Conservation (phyloP, 2,888 invertebrate species). For the Gastracanthus pulcherrimus region DNA sequence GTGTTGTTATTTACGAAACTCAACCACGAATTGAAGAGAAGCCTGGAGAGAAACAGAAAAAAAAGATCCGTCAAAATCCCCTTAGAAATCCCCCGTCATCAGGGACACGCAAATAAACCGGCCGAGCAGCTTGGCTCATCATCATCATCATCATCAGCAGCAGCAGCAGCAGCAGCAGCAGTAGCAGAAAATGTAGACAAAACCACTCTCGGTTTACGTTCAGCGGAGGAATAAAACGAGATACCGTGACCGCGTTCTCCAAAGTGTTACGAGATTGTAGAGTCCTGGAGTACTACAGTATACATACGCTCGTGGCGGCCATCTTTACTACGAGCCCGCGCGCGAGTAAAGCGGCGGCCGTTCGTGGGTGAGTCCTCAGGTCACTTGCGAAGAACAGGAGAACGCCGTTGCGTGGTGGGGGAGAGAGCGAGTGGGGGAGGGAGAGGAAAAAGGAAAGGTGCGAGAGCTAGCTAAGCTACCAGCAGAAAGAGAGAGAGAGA, state of each 20-base stretch:
- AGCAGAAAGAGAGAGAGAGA: neutral
- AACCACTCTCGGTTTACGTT: slow-evolving; percentile 2
- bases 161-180: too few species aligned
- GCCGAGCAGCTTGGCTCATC: slow-evolving; percentile 10
- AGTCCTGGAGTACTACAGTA: slow-evolving; percentile 63
- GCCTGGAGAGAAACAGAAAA: neutral
- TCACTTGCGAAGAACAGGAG: slow-evolving; percentile 63
- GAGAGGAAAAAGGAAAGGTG: slow-evolving; percentile 51
- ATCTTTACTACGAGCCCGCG: slow-evolving; percentile 72
- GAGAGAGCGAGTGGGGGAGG: slow-evolving; percentile 55
- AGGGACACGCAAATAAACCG: slow-evolving; percentile 46
- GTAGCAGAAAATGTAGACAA: slow-evolving; percentile 27
- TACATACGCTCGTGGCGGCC: slow-evolving; percentile 65
- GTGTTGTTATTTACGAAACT: slow-evolving; percentile 36
- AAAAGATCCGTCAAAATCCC: too few species aligned
- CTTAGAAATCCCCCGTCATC: slow-evolving; percentile 17
- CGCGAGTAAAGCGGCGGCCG: slow-evolving; percentile 59
- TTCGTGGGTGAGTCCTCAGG: slow-evolving; percentile 73
- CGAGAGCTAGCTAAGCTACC: slow-evolving; percentile 47
- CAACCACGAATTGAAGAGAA: neutral
- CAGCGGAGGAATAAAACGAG: neutral
- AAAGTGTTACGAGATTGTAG: neutral
- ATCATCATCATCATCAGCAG: too few species aligned
- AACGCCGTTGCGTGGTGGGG: slow-evolving; percentile 52
- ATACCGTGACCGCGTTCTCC: slow-evolving; percentile 35